These are phyloP conservation scores for Drosophila neonasuta DNA, from an alignment of 2,888 invertebrate species.

Conservation along the genomic window DNA sequence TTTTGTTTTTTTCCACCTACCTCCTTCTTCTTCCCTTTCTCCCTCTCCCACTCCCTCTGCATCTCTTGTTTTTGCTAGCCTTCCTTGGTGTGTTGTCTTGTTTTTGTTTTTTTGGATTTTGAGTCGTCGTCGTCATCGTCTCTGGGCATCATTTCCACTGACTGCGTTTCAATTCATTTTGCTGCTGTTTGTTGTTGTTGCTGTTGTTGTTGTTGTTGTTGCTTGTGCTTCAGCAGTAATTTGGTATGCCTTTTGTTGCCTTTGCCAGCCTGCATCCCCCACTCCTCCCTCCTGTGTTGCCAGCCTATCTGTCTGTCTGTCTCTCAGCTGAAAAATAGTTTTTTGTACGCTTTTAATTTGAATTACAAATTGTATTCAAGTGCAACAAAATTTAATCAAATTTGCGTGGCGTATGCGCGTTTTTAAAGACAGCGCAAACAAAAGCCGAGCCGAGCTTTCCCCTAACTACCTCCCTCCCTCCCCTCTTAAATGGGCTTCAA, in stretches of 20 bases:
- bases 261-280: slow-evolving; percentile 1
- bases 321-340: slow-evolving; percentile 38
- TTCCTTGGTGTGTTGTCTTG: slow-evolving; percentile 16
- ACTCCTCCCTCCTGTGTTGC: background rate
- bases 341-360: slow-evolving; percentile 72
- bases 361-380: slow-evolving; percentile 71
- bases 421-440: slow-evolving; percentile 41
- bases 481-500: background rate
- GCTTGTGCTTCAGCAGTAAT: slow-evolving; percentile 66
- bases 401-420: slow-evolving; percentile 42
- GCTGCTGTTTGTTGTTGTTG: slow-evolving; percentile 2
- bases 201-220: slow-evolving; percentile 26
- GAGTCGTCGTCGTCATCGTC: slow-evolving; percentile 44
- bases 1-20: slow-evolving; percentile 33
- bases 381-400: slow-evolving; percentile 67
- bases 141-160: slow-evolving; percentile 73
- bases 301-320: slow-evolving; percentile 1
- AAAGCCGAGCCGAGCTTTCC: background rate
- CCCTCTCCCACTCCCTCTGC: background rate
- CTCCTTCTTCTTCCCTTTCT: slow-evolving; percentile 1
- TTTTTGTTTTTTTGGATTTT: slow-evolving; percentile 41
- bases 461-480: no score
- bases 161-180: slow-evolving; percentile 70
- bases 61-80: slow-evolving; percentile 8
- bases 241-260: slow-evolving; percentile 72